phyloP scores from a whole-genome alignment of 2,113 vertebrate genomes.

The Scomber scombrus region DNA sequence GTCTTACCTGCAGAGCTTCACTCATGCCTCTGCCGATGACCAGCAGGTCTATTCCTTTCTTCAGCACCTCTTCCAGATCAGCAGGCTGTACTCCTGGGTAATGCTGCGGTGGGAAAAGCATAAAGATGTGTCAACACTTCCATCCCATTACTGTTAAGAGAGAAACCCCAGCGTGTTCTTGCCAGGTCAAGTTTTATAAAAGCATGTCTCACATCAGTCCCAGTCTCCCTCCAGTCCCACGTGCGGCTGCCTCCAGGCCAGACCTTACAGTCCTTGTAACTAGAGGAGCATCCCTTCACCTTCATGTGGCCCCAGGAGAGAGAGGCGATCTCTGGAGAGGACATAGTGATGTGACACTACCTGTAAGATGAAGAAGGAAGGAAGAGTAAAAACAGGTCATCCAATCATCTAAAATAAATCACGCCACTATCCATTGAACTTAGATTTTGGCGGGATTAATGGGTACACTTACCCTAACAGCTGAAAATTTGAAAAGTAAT shows the following conservation, averaged over 20 bases:
- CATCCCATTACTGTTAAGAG: too few relatives aligned
- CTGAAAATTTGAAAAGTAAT: too few relatives aligned
- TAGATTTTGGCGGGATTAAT: too few relatives aligned
- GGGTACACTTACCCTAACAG: too few relatives aligned
- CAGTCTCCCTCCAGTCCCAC: conserved; percentile 98
- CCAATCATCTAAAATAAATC: too few relatives aligned
- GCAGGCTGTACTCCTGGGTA: conserved; percentile 94
- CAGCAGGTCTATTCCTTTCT: conserved; percentile 87
- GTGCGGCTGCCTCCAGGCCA: conserved; percentile 96
- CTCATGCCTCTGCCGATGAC: conserved; percentile 97
- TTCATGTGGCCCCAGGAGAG: conserved; percentile 96
- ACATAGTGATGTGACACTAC: conserved; percentile 78
- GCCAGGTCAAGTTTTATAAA: not conserved
- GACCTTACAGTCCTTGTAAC: conserved; percentile 97
- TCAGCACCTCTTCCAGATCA: conserved; percentile 93
- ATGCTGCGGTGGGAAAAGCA: conserved; percentile 83
- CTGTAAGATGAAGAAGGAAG: too few relatives aligned
- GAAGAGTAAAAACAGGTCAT: too few relatives aligned
- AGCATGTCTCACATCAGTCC: conserved; percentile 88
- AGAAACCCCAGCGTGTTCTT: not conserved
- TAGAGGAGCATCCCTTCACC: conserved; percentile 88
- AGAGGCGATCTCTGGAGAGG: conserved; percentile 93
- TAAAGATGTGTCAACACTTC: not conserved
- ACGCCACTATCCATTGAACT: too few relatives aligned
- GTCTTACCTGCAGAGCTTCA: conserved; percentile 92